Conservation (phyloP, 2,797 vertebrate species). For the Etheostoma perlongum region DNA sequence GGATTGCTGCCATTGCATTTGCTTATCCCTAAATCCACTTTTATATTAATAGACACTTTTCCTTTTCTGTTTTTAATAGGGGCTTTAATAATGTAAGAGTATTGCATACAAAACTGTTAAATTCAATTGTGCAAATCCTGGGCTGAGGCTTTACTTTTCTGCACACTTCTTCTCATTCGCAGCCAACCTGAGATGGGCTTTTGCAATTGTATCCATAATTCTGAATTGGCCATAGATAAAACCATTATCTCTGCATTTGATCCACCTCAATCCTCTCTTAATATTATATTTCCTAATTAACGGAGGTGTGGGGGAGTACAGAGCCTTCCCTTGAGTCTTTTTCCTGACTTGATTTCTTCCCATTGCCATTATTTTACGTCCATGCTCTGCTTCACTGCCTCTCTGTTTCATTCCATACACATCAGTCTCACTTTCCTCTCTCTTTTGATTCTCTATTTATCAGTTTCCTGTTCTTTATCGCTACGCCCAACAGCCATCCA, state of each 20-base stretch:
- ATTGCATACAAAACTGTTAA: constrained; percentile 67
- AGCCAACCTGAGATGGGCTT: constrained; percentile 56
- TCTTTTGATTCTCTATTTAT: constrained; percentile 36
- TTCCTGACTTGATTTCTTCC: constrained; percentile 44
- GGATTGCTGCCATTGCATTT: constrained; percentile 45
- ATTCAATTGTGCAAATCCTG: constrained; percentile 68
- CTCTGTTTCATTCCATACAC: constrained; percentile 26
- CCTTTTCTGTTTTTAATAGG: constrained; percentile 64
- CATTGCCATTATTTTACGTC: constrained; percentile 41
- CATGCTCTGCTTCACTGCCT: constrained; percentile 25
- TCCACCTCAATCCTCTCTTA: constrained; percentile 69
- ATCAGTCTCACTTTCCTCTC: constrained; percentile 52
- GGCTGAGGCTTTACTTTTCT: constrained; percentile 58
- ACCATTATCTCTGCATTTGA: constrained; percentile 71
- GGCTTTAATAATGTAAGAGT: constrained; percentile 73
- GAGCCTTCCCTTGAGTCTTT: constrained; percentile 47
- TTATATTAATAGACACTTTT: constrained; percentile 66
- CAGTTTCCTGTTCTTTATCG: constrained; percentile 50
- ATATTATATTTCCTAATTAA: constrained; percentile 79
- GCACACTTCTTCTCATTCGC: constrained; percentile 47
- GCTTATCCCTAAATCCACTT: constrained; percentile 59
- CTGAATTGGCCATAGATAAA: constrained; percentile 69
- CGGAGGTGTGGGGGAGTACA: constrained; percentile 56
- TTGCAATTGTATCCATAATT: constrained; percentile 63
- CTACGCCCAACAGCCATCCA: constrained; percentile 29